Evolutionary conservation across 2,888 invertebrate genomes (phyloP), one percentile per base, ranked within the genome.

Genomic region (Mesorhabditis spiculigera): DNA sequence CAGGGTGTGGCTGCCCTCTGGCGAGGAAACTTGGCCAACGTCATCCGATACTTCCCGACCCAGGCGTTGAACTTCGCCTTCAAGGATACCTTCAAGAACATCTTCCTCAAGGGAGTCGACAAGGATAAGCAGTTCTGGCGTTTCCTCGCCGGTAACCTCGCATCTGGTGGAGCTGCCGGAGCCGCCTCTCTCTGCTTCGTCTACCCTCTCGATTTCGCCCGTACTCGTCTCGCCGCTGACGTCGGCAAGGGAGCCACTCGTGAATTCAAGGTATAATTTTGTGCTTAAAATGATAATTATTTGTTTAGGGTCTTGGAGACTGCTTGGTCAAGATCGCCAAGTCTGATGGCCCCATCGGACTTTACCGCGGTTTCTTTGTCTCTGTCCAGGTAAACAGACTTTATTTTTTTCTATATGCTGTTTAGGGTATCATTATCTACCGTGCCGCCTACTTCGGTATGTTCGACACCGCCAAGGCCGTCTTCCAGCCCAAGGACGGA

Each of bases 11-110:
- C 82, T 13, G 86, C 88, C 43, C 87, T 88, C 77, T 88, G 88
- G 88, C 82, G 88, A 75, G 85, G 86, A 71, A 86, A 86, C 75
- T 70, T 84, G 72, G 85, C 85, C 68, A 86, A 84, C 73, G 83
- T 83, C 75, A 84, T 86, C 75, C 78, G 85, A 85, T 94, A 94
- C 87, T 94, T 94, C 89, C 94, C 94, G 67, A 94, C 94, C 43
- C 94, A 94, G 87, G 94, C 94, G 63, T 89, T 95, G 68, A 94
- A 95, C 89, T 95, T 95, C 87, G 93, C 94, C 78, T 94, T 94
- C 88, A 94, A 94, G 82, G 88, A 87, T 78, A 86, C 86, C 61
- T 83, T 80, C 81, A 83, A 84, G 78, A 76, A 78, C 71, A 69
- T 82, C 66, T 81, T 83, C 77, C 70, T 76, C 10, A 68, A 75